phyloP scores from a whole-genome alignment of 2,113 vertebrate species.

The Hydrolagus affinis region DNA sequence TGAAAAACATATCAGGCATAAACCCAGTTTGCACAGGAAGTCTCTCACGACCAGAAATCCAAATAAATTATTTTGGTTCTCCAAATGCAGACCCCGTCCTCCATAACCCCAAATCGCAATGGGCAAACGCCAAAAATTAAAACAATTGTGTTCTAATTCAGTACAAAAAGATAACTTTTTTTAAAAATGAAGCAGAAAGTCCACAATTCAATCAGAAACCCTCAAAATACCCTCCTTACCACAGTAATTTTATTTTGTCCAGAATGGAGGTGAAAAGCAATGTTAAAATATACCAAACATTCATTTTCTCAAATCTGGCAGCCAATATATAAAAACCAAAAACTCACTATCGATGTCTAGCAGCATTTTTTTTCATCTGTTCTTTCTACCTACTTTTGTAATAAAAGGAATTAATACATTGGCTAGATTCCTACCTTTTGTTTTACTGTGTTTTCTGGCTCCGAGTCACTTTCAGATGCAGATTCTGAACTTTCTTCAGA shows the following conservation, averaged over 20 bases:
- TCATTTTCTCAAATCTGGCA: not conserved
- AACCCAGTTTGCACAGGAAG: not conserved
- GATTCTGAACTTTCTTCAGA: conserved; percentile 62
- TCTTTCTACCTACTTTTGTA: not conserved
- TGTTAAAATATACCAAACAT: not conserved
- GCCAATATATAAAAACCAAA: not conserved
- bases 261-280: not conserved
- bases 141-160: too few species aligned
- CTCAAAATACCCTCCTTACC: not conserved
- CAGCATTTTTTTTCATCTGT: not conserved
- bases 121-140: not conserved
- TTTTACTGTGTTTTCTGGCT: conserved; percentile 39
- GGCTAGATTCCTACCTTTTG: conserved; percentile 36
- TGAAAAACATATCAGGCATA: not conserved
- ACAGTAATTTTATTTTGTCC: not conserved
- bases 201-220: not conserved
- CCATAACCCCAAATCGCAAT: not conserved
- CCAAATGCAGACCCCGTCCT: not conserved
- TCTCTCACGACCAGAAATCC: not conserved
- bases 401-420: not conserved
- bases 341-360: not conserved
- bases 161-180: not conserved
- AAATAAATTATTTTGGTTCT: not conserved
- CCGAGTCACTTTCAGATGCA: conserved; percentile 57
- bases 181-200: not conserved